These are phyloP conservation scores for Dasyornis broadbenti DNA, from an alignment of 2,113 vertebrate species.

Conservation along the genomic window DNA sequence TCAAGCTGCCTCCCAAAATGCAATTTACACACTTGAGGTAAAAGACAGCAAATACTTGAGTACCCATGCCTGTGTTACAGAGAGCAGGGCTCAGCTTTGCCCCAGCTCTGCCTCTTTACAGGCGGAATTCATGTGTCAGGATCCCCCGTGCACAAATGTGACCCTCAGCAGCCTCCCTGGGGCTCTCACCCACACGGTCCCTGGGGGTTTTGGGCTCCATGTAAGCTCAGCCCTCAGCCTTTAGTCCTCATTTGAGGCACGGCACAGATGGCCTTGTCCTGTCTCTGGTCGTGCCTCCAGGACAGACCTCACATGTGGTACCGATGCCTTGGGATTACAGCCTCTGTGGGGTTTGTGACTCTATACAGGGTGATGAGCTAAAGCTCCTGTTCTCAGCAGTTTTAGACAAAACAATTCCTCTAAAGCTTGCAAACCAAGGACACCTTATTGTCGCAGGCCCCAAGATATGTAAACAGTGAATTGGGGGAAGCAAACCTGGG, in stretches of 20 bases:
- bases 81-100: background rate
- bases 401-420: no score
- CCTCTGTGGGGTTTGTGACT: no score
- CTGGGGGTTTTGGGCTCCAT: fast-evolving
- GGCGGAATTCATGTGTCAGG: background rate
- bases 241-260: background rate
- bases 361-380: no score
- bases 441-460: no score
- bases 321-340: no score
- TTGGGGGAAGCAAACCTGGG: no score
- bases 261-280: background rate
- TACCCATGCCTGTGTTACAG: background rate
- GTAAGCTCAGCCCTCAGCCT: background rate
- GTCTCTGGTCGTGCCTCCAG: background rate
- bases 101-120: background rate
- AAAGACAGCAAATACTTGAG: background rate
- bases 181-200: background rate
- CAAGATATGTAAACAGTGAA: no score
- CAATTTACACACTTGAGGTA: background rate
- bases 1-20: background rate
- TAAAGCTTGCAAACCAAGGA: no score
- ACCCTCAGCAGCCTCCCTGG: no score
- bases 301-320: background rate
- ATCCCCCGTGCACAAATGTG: background rate
- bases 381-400: no score